A percentile compares a stretch with the other conserved stretches of the same genome.
phyloP scores from a whole-genome alignment of 1,140 invertebrate species.

The Myzus persicae region DNA sequence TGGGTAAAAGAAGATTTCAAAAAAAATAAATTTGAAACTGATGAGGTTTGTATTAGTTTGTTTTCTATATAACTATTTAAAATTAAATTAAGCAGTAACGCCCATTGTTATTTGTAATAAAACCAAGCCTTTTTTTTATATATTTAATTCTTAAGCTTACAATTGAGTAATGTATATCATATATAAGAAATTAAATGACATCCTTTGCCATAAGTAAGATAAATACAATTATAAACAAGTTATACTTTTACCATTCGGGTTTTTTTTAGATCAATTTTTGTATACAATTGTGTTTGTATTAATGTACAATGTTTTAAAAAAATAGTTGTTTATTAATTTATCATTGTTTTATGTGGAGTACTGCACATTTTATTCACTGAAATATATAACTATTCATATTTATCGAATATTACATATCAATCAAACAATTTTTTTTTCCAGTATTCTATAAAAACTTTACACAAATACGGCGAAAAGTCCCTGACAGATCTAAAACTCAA shows the following conservation, averaged over 20 bases:
- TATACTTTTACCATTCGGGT: neutral
- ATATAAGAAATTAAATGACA: neutral
- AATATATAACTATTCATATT: neutral
- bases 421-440: neutral
- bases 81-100: neutral
- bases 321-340: neutral
- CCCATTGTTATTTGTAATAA: no score
- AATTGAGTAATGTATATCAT: no score
- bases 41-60: conserved; percentile 31
- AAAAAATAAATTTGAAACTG: conserved; percentile 55
- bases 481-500: conserved; percentile 40
- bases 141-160: no score
- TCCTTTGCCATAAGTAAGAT: neutral
- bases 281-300: no score
- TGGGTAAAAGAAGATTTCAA: conserved; percentile 52
- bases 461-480: conserved; percentile 44
- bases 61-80: neutral
- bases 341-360: neutral
- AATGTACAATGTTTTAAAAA: neutral
- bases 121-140: no score
- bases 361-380: neutral
- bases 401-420: neutral
- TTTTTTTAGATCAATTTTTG: neutral
- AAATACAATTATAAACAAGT: neutral
- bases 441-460: conserved; percentile 50